These are phyloP conservation scores for Climacteris rufus DNA, from an alignment of 2,113 vertebrate species.

Conservation along the genomic window DNA sequence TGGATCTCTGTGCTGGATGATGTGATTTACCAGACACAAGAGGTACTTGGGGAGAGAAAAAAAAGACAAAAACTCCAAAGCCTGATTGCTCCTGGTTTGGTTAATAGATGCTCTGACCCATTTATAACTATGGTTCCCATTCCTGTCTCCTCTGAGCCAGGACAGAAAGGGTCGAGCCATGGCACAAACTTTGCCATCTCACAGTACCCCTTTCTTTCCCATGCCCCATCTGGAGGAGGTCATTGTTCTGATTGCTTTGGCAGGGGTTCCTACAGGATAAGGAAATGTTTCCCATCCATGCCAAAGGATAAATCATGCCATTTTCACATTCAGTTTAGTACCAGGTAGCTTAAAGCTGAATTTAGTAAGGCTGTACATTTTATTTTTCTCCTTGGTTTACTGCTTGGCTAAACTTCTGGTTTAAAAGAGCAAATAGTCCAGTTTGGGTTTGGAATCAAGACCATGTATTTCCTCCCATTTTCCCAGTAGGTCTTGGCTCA, in stretches of 20 bases:
- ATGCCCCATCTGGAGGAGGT: rapidly evolving
- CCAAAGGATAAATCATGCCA: background rate
- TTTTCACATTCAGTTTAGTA: background rate
- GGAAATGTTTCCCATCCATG: background rate
- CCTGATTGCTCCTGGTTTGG: background rate
- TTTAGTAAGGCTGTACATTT: background rate
- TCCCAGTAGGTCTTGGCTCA: background rate
- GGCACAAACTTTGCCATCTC: background rate
- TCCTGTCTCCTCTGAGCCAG: background rate
- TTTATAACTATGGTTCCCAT: rapidly evolving
- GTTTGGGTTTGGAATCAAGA: background rate
- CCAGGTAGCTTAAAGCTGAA: background rate
- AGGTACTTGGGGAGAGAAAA: background rate
- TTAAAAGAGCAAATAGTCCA: background rate
- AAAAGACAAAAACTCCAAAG: too few relatives aligned
- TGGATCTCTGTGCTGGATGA: background rate
- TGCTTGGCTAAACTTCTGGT: background rate
- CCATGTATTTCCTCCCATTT: background rate
- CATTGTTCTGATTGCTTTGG: background rate
- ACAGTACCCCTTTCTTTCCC: background rate
- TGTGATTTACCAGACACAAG: background rate
- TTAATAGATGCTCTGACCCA: background rate
- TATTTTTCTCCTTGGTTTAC: background rate
- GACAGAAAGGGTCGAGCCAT: background rate
- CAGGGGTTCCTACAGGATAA: background rate